Conservation (phyloP, 2,888 invertebrate genomes). For the Steromphala cineraria region DNA sequence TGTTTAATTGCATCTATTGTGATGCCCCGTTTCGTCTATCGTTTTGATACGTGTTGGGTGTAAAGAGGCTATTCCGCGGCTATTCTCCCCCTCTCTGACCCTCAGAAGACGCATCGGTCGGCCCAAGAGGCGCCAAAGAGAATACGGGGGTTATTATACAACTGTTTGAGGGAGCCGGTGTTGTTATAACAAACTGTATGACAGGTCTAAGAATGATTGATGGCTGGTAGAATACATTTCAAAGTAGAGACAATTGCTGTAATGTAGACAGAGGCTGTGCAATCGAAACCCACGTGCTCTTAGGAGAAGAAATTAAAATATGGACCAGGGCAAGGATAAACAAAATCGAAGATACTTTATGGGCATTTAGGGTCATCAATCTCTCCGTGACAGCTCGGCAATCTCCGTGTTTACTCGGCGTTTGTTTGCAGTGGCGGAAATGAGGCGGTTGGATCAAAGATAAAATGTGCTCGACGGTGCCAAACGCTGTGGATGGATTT, state of each 20-base stretch:
- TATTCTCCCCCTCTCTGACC: not conserved
- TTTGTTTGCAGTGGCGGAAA: conserved; percentile 23
- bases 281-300: conserved; percentile 16
- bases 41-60: not conserved
- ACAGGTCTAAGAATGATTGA: conserved; percentile 23
- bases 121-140: conserved; percentile 7
- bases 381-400: conserved; percentile 23
- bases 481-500: conserved; percentile 5
- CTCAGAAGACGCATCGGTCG: not conserved
- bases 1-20: not conserved
- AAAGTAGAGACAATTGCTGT: not conserved
- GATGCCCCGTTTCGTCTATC: not conserved
- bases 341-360: conserved; percentile 22
- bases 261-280: not conserved
- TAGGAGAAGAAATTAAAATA: conserved; percentile 23
- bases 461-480: conserved; percentile 4
- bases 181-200: conserved; percentile 20
- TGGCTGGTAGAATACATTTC: conserved; percentile 11
- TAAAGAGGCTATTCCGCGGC: not conserved
- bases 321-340: conserved; percentile 9
- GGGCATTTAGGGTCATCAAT: conserved; percentile 24
- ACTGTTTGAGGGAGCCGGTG: conserved; percentile 12
- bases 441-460: conserved; percentile 18
- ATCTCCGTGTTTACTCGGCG: conserved; percentile 24
- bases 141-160: conserved; percentile 2